Conservation (phyloP, 2,888 invertebrate genomes). For the Eristalinus sepulchralis region DNA sequence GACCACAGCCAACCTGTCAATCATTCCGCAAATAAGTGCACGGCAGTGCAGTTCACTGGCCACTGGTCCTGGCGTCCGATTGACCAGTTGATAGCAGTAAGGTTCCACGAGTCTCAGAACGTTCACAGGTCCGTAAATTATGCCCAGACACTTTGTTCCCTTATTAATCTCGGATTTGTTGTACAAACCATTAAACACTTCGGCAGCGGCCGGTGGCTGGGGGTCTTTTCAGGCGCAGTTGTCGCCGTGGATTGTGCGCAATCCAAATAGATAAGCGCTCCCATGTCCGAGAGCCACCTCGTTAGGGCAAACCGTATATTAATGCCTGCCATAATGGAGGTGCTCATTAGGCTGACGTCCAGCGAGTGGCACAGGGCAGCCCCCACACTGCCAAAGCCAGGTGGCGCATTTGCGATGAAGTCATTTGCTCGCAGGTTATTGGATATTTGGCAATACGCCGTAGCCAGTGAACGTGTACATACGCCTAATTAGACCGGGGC, state of each 20-base stretch:
- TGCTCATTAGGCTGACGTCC: slow-evolving; percentile 63
- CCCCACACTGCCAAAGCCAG: neutral
- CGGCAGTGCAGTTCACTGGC: neutral
- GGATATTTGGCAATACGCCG: slow-evolving; percentile 56
- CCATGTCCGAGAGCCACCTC: slow-evolving; percentile 46
- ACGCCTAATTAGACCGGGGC: slow-evolving; percentile 58
- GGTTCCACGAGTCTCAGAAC: slow-evolving; percentile 25
- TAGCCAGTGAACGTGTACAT: slow-evolving; percentile 43
- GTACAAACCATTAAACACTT: slow-evolving; percentile 69
- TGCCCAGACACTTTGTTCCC: slow-evolving; percentile 69
- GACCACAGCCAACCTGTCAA: slow-evolving; percentile 41
- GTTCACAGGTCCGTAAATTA: slow-evolving; percentile 59
- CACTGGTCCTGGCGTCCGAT: neutral
- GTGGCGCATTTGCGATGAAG: neutral
- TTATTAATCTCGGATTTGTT: slow-evolving; percentile 70
- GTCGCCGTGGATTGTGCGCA: slow-evolving; percentile 17
- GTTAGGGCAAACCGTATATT: slow-evolving; percentile 66
- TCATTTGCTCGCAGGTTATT: slow-evolving; percentile 18
- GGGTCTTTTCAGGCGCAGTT: neutral
- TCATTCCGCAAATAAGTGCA: slow-evolving; percentile 47
- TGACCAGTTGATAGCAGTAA: neutral
- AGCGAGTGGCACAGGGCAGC: neutral
- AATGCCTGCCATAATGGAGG: slow-evolving; percentile 60
- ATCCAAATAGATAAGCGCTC: slow-evolving; percentile 62
- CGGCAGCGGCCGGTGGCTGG: slow-evolving; percentile 13